Conservation (phyloP, 2,888 invertebrate species). For the Euclidia mi region DNA sequence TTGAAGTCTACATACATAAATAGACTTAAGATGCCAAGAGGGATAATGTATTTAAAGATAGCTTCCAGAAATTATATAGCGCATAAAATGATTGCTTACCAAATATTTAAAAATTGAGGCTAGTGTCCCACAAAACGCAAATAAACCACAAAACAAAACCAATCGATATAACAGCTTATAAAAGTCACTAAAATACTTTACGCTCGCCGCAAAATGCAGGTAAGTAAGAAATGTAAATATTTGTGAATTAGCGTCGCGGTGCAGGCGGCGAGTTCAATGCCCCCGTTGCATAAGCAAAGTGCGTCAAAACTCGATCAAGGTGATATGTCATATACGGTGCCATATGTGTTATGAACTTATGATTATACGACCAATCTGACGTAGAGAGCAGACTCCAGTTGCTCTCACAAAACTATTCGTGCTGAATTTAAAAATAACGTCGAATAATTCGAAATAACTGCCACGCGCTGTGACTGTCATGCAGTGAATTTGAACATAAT, state of each 20-base stretch:
- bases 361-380: background rate
- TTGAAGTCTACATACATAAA: no score
- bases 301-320: conserved; percentile 85
- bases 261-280: conserved; percentile 67
- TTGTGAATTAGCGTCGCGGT: conserved; percentile 69
- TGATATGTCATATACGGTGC: conserved; percentile 66
- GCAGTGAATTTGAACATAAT: no score
- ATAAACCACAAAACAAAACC: conserved; percentile 19
- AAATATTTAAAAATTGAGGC: no score
- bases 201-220: conserved; percentile 57
- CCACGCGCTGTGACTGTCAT: no score
- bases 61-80: no score
- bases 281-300: conserved; percentile 80
- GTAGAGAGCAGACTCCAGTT: no score
- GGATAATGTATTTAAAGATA: no score
- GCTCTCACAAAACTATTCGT: no score
- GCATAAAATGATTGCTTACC: no score
- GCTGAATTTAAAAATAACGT: no score
- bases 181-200: conserved; percentile 47
- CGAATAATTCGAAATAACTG: no score
- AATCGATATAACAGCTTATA: conserved; percentile 43
- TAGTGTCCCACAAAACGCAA: conserved; percentile 2
- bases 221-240: conserved; percentile 74
- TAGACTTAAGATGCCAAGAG: no score
- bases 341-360: conserved; percentile 19